Evolutionary conservation across 2,888 invertebrate genomes (phyloP).

Genomic region (Perdita meconis): DNA sequence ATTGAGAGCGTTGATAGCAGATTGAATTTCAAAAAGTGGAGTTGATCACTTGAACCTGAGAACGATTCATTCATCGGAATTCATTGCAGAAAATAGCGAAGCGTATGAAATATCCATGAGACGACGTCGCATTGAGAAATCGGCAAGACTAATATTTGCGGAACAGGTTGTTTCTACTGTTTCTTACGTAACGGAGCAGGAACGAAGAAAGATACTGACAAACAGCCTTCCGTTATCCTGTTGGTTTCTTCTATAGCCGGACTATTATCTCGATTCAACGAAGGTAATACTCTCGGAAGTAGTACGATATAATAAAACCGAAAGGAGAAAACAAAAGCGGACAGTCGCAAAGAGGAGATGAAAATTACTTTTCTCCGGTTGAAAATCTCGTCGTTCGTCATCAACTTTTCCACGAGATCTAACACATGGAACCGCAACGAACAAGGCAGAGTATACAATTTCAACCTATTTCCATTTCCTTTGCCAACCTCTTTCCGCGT

Average conservation of each 20-base stretch:
- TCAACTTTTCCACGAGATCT: background rate
- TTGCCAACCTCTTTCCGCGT: constrained; percentile 4
- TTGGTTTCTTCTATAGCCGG: constrained; percentile 25
- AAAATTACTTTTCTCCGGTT: constrained; percentile 2
- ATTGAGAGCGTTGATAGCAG: no score
- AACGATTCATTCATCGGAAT: no score
- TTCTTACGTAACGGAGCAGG: no score
- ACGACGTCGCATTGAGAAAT: no score
- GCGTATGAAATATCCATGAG: no score
- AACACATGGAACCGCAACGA: background rate
- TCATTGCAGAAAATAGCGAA: no score
- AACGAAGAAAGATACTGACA: no score
- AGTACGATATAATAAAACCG: constrained; percentile 6
- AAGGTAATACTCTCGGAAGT: constrained; percentile 1
- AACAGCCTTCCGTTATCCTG: no score
- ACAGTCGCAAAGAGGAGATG: background rate
- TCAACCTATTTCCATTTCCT: constrained; percentile 39
- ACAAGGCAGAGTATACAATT: background rate
- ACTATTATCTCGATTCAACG: constrained; percentile 20
- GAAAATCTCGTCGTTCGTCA: constrained; percentile 4
- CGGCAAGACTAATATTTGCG: no score
- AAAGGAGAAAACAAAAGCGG: constrained; percentile 13
- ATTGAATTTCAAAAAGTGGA: no score
- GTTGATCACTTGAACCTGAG: no score
- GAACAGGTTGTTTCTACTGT: no score